These are phyloP conservation scores for Podarcis lilfordi DNA, from an alignment of 2,797 vertebrate species.

Conservation along the genomic window DNA sequence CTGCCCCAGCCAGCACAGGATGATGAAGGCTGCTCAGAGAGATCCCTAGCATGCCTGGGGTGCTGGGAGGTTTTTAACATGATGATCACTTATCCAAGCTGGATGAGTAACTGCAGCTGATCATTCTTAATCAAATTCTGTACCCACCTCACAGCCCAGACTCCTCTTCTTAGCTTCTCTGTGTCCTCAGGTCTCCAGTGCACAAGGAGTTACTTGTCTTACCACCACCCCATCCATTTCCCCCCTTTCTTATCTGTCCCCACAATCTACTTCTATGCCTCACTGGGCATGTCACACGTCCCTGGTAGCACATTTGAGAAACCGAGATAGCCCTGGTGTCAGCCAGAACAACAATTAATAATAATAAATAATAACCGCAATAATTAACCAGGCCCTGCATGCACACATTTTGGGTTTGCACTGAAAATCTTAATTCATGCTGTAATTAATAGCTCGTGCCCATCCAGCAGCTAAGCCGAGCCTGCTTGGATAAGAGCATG, in stretches of 20 bases:
- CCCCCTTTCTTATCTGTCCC: too few relatives aligned
- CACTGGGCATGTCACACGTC: too few relatives aligned
- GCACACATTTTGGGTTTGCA: background rate
- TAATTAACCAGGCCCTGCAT: rapidly evolving
- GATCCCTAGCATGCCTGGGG: too few relatives aligned
- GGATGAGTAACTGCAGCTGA: background rate
- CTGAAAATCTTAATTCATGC: slow-evolving; percentile 1
- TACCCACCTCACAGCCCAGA: too few relatives aligned
- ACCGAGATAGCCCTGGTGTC: background rate
- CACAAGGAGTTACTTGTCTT: too few relatives aligned
- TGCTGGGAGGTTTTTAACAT: background rate
- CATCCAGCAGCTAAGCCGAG: slow-evolving; percentile 2
- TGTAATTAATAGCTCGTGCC: background rate
- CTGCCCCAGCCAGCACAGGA: background rate
- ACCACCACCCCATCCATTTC: too few relatives aligned
- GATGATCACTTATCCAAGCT: background rate
- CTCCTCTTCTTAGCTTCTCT: background rate
- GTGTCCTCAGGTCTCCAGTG: background rate
- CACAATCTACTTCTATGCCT: background rate
- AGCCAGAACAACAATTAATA: background rate
- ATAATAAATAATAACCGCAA: background rate
- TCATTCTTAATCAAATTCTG: too few relatives aligned
- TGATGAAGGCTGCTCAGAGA: too few relatives aligned
- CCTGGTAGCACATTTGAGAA: background rate
- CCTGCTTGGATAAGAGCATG: background rate